Base-by-base conservation (phyloP, 2,888 invertebrate species). In the Apotomis turbidana region DNA sequence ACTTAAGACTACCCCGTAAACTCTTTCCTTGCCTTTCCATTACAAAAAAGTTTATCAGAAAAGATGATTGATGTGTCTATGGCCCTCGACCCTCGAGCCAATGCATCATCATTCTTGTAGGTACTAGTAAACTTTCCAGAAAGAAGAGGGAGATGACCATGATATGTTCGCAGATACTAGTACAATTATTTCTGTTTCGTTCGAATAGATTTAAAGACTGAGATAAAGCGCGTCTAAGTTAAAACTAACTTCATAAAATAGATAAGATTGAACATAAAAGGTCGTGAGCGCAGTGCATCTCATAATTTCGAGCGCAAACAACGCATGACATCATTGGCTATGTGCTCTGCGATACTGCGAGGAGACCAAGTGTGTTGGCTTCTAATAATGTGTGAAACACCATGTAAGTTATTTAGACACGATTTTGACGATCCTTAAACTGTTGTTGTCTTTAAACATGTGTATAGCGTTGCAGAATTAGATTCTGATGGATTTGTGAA, bases 311-410 rank as follows among this genome's bases (percentile, higher is more conserved):
- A 57, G 51, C 57, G 68, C 68, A 71, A 71, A 71, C 68, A 71
- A 55, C 46, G 46, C 54, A 68, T 71, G 71, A 71, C 71, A 71
- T 71, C 71, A 71, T 61, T 55, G 27, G n/a, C 57, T 69, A 27
- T 38, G 38, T 57, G 58, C 36, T 52, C 49, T 12, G 52, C 54
- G 57, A 46, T 51, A 58, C 44, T n/a, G 66, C 46, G 3, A 10
- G 6, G 46, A 38, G 8, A 58, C 46, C 51, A 27, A 46, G 55
- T 67, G 71, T 54, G 12, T 38, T 27, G 49, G 12, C 44, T 46
- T 54, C 46, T 54, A 71, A 60, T 67, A 70, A 61, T 61, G 51
- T 49, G 61, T 62, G 66, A 38, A 27, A 70, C 62, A 12, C 52
- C 46, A 61, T 61, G 67, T 27, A 55, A 71, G 46, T 51, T 67